Evolutionary conservation across 2,888 invertebrate genomes (phyloP), one percentile per base, ranked within the genome.

Genomic region (Ormyrus thymus): DNA sequence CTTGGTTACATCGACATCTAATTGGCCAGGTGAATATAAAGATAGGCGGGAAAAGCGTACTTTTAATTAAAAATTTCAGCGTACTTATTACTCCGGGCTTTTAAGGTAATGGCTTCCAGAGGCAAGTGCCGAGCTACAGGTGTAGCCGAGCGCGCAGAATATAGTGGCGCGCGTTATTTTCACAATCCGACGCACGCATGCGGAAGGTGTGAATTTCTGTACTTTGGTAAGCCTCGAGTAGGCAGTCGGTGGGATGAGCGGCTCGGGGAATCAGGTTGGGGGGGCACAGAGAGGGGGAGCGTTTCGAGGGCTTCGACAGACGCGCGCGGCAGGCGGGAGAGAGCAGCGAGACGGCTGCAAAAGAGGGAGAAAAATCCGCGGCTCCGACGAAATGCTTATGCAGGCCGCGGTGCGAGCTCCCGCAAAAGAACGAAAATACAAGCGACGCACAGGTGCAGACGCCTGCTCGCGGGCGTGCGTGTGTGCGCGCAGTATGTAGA

Each of bases 141-240:
- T 62, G 62, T 46, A 62, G 43, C 62, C n/a, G 45, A 45, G 45
- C 29, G n/a, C 10, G 6, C 45, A 11, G 6, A 0, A 7, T 6
- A 45, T 3, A 46, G n/a, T 9, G 9, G 29, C 29, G 62, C n/a
- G 46, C 62, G 62, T 62, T 45, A 62, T 62, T 62, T 62, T 62
- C 62, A 62, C 62, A 62, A 62, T 62, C 62, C 46, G 62, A 62
- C 3, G 46, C 62, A 62, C 46, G 62, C 62, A 62, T 62, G 62
- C 71, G 76, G 78, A 83, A 81, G 80, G 83, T 80, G 84, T 79
- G 84, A 85, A 84, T 81, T 53, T 81, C 69, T 72, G 80, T 81
- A 82, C 82, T 84, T 84, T 71, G 53, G 81, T 79, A 82, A 84
- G 84, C 62, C 62, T 43, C 81, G 82, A 76, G 74, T 66, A 64